These are phyloP conservation scores for Microtus pennsylvanicus DNA, from an alignment of 2,113 vertebrate genomes.

Conservation along the genomic window DNA sequence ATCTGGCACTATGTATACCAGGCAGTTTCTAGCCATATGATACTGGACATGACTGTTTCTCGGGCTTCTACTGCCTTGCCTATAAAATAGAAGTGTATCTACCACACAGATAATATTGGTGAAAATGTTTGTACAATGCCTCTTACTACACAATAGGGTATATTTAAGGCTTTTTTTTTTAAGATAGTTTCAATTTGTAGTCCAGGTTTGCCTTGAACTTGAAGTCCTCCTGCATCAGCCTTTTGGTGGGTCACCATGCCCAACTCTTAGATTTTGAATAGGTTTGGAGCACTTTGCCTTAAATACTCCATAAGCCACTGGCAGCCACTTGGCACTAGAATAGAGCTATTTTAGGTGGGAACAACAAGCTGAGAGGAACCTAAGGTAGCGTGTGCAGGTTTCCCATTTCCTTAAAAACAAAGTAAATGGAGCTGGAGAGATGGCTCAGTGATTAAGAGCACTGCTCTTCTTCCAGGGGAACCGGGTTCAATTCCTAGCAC, in stretches of 20 bases:
- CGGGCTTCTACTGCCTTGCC: neutral
- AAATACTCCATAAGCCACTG: neutral
- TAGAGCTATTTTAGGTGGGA: neutral
- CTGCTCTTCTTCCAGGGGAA: too few relatives aligned
- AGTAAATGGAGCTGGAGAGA: neutral
- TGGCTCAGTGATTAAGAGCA: too few relatives aligned
- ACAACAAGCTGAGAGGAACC: neutral
- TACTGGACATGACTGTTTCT: neutral
- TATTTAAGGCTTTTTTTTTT: neutral
- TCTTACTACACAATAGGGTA: neutral
- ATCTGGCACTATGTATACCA: neutral
- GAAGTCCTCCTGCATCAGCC: neutral
- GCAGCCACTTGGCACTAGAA: neutral
- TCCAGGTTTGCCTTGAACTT: neutral
- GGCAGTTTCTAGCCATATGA: neutral
- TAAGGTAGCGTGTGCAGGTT: neutral
- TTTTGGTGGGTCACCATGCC: neutral
- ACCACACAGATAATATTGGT: neutral
- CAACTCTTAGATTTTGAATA: neutral
- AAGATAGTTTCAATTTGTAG: neutral
- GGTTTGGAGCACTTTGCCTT: neutral
- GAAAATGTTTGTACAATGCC: neutral
- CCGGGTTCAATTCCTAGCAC: too few relatives aligned
- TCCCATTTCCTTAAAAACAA: conserved; percentile 42
- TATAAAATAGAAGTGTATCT: neutral